Conservation (phyloP, 2,888 invertebrate species). For the Andrena camellia region DNA sequence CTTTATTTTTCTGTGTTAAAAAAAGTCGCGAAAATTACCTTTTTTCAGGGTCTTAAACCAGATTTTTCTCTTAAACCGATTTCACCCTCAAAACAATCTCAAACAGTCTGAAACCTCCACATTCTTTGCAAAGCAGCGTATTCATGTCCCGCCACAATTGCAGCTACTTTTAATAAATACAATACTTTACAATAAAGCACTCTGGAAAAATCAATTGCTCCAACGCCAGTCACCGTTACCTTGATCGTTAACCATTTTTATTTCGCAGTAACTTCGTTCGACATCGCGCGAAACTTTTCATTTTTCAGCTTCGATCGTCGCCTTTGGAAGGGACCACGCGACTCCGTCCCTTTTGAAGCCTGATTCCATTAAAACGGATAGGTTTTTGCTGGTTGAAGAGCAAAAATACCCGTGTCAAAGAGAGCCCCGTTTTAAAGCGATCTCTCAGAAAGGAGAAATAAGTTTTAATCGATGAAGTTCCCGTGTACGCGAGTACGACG, state of each 20-base stretch:
- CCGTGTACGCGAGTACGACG: not conserved
- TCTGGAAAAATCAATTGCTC: not conserved
- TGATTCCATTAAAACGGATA: constrained; percentile 33
- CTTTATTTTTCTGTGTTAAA: too few species aligned
- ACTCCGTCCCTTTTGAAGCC: constrained; percentile 7
- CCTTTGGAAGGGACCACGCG: not conserved
- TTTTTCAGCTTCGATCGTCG: constrained; percentile 26
- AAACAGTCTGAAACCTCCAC: too few species aligned
- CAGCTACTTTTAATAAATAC: too few species aligned
- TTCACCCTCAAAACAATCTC: too few species aligned
- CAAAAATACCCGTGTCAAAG: constrained; percentile 11
- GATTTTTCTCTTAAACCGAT: too few species aligned
- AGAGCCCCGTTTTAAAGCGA: constrained; percentile 5
- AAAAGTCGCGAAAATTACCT: too few species aligned
- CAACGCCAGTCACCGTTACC: not conserved
- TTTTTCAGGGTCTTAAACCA: too few species aligned
- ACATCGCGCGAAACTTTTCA: constrained; percentile 7
- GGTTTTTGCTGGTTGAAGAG: constrained; percentile 9
- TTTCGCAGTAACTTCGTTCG: not conserved
- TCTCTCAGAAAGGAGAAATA: not conserved
- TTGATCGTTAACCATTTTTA: constrained; percentile 1
- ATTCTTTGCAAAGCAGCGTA: too few species aligned
- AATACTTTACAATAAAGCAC: not conserved
- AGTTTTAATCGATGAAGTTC: constrained; percentile 16
- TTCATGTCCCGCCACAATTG: too few species aligned